Conservation (phyloP, 2,113 vertebrate species). For the Cryptomyrus ogoouensis region DNA sequence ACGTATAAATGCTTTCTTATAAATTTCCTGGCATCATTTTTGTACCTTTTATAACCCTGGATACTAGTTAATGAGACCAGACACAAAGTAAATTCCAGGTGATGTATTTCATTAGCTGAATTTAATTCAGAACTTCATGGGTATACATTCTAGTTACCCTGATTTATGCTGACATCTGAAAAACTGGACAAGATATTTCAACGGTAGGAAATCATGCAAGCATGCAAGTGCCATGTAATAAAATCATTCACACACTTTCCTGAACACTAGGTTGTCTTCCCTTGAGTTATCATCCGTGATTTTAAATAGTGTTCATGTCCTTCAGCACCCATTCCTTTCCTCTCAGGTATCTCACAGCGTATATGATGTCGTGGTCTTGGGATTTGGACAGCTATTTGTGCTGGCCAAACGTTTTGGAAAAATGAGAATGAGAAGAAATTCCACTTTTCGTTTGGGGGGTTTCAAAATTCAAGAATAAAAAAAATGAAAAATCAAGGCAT, state of each 20-base stretch:
- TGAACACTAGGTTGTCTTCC: neutral
- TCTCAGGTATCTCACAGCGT: neutral
- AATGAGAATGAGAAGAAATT: neutral
- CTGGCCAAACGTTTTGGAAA: neutral
- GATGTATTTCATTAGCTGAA: neutral
- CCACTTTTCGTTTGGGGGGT: neutral
- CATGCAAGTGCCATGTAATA: neutral
- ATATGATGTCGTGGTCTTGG: neutral
- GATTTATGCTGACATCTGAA: neutral
- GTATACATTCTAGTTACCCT: neutral
- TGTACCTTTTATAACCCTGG: neutral
- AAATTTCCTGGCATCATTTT: neutral
- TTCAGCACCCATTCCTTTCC: neutral
- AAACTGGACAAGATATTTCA: neutral
- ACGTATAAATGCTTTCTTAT: neutral
- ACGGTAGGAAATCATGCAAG: neutral
- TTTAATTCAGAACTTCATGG: neutral
- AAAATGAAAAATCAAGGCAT: neutral
- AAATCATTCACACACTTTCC: neutral
- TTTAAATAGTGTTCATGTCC: neutral
- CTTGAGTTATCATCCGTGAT: neutral
- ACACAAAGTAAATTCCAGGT: neutral
- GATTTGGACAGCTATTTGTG: neutral
- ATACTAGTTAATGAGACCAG: neutral
- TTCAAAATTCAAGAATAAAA: neutral